Base-by-base conservation (phyloP, 2,888 invertebrate species). In the Melolontha melolontha region DNA sequence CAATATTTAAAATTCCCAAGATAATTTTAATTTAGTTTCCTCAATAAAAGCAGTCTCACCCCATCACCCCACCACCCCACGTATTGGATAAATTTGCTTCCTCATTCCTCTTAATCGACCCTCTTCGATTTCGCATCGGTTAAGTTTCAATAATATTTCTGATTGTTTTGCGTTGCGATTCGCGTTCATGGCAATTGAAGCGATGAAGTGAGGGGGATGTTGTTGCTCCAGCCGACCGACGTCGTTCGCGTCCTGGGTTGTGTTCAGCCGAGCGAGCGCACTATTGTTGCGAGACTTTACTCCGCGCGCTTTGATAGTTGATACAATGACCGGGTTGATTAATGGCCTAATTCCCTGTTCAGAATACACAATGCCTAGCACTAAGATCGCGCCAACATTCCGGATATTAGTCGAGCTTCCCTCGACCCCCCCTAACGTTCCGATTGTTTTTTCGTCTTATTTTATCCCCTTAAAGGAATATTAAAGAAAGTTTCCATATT, bases 281-380 rank as follows among this genome's bases (percentile, higher is more conserved):
- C 80, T 77, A 81, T 81, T 83, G 82, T 82, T 82, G 82, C 81
- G 82, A 81, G 79, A 81, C 82, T 81, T 82, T 80, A 81, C 82
- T 79, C 81, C 81, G 59, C 47, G 59, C 81, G 82, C 81, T 84
- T 83, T 84, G 83, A 84, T 84, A 84, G 83, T 83, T 84, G 84
- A 84, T 84, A 84, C 84, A 84, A 84, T 84, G 84, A 84, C 83
- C 83, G 79, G 78, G 72, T 83, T 83, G 84, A 84, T 84, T 83
- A 84, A 84, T 84, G 83, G 81, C 78, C 80, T 83, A 83, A 84
- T 83, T 66, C 83, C 83, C 82, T 81, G 82, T 81, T 81, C 81
- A 79, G 83, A 82, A 83, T 83, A 82, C 83, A 83, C 83, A 84
- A 83, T 83, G 83, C 81, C n/a, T 82, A 83, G 82, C 81, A 80